Evolutionary conservation across 2,888 invertebrate genomes (phyloP).

Genomic region (Orthosia cruda): DNA sequence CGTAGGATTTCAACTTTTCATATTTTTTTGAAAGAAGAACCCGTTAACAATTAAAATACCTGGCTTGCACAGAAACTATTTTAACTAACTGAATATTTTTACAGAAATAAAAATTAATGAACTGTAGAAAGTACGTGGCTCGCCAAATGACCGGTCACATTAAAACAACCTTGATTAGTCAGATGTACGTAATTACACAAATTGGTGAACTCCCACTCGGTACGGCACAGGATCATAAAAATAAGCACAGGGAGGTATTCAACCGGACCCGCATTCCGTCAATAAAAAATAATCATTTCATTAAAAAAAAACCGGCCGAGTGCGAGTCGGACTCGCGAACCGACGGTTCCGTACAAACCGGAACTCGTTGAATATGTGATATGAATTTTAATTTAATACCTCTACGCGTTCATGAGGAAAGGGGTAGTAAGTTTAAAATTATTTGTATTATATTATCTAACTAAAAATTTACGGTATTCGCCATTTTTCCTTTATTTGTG

Average conservation of each 20-base stretch:
- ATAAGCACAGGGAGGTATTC: conserved; percentile 57
- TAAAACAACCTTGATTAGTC: conserved; percentile 60
- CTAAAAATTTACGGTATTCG: too few relatives aligned
- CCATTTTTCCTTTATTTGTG: too few relatives aligned
- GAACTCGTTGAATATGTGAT: too few relatives aligned
- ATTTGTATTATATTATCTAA: too few relatives aligned
- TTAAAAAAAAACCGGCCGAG: too few relatives aligned
- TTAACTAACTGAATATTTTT: conserved; percentile 56
- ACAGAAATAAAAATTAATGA: conserved; percentile 59
- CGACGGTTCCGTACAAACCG: too few relatives aligned
- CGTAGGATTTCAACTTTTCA: conserved; percentile 11
- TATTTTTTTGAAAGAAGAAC: conserved; percentile 16
- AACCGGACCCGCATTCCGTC: conserved; percentile 40
- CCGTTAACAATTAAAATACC: conserved; percentile 30
- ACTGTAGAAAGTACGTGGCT: conserved; percentile 47
- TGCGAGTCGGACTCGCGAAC: too few relatives aligned
- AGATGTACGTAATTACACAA: conserved; percentile 53
- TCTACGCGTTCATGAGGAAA: too few relatives aligned
- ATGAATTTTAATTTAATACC: too few relatives aligned
- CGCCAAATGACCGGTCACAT: conserved; percentile 47
- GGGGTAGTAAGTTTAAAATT: too few relatives aligned
- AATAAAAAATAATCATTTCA: conserved; percentile 67
- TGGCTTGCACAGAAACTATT: conserved; percentile 49
- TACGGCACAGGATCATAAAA: conserved; percentile 56
- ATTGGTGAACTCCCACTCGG: conserved; percentile 47